phyloP scores from a whole-genome alignment of 1,140 invertebrate species.

The Zaprionus nigranus region DNA sequence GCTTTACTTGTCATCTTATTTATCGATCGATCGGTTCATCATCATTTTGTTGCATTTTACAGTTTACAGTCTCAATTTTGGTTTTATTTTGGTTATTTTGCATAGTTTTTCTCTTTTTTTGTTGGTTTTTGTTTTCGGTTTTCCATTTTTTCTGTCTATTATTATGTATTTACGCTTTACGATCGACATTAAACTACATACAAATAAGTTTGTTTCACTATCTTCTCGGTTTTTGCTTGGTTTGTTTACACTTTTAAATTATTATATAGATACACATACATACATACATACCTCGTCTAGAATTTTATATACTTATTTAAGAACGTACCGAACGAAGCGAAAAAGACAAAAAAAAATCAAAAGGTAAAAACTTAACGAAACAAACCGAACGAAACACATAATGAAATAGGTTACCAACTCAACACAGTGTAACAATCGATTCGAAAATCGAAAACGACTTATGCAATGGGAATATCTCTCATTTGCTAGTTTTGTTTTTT shows the following conservation, averaged over 20 bases:
- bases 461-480: constrained; percentile 35
- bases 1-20: constrained; percentile 55
- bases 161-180: constrained; percentile 36
- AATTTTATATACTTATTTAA: constrained; percentile 58
- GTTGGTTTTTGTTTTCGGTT: constrained; percentile 50
- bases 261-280: constrained; percentile 53
- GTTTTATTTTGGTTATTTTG: constrained; percentile 80
- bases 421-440: constrained; percentile 57
- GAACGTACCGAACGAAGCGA: constrained; percentile 53
- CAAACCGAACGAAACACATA: neutral
- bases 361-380: constrained; percentile 20
- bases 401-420: constrained; percentile 17
- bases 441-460: constrained; percentile 33
- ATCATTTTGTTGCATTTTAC: constrained; percentile 68
- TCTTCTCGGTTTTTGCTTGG: constrained; percentile 50
- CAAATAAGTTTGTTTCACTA: constrained; percentile 74
- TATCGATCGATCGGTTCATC: constrained; percentile 45
- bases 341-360: constrained; percentile 41
- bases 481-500: constrained; percentile 23
- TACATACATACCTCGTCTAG: constrained; percentile 74
- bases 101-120: constrained; percentile 74
- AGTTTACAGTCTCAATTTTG: constrained; percentile 77
- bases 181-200: constrained; percentile 65
- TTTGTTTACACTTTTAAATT: constrained; percentile 61
- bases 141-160: constrained; percentile 55